Conservation (phyloP, 2,113 vertebrate genomes). For the Cheirogaleus medius region DNA sequence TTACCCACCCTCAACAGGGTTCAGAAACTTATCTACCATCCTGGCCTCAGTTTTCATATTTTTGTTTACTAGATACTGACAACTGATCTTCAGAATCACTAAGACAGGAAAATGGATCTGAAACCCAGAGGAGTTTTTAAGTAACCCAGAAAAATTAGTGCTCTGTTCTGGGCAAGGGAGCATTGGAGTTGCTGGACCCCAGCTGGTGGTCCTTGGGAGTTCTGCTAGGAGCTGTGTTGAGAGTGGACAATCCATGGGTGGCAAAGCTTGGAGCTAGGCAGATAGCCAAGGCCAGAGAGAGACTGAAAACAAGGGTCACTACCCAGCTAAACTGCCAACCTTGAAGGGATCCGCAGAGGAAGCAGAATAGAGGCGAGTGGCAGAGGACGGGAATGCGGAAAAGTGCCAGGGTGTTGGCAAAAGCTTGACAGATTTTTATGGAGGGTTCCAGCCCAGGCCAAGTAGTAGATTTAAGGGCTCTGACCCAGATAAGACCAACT, state of each 20-base stretch:
- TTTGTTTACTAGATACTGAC: not conserved
- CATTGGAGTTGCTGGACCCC: not conserved
- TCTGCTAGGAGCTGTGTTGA: not conserved
- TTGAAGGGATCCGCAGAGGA: not conserved
- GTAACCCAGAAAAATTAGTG: not conserved
- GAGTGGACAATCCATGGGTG: not conserved
- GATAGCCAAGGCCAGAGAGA: not conserved
- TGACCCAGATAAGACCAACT: not conserved
- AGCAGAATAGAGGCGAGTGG: not conserved
- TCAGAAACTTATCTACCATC: too few species aligned
- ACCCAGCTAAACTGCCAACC: not conserved
- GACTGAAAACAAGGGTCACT: not conserved
- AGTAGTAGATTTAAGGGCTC: not conserved
- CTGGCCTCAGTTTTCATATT: not conserved
- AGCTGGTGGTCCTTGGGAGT: not conserved
- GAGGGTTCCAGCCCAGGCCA: not conserved
- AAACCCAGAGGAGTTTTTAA: not conserved
- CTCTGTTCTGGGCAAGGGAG: not conserved
- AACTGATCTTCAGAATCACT: not conserved
- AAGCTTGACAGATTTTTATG: not conserved
- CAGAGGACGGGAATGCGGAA: not conserved
- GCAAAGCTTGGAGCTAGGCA: not conserved
- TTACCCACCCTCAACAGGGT: too few species aligned
- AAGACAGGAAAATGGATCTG: not conserved
- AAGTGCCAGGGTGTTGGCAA: not conserved